Evolutionary conservation across 2,888 invertebrate species (phyloP).

Genomic region (Spilarctia lutea): DNA sequence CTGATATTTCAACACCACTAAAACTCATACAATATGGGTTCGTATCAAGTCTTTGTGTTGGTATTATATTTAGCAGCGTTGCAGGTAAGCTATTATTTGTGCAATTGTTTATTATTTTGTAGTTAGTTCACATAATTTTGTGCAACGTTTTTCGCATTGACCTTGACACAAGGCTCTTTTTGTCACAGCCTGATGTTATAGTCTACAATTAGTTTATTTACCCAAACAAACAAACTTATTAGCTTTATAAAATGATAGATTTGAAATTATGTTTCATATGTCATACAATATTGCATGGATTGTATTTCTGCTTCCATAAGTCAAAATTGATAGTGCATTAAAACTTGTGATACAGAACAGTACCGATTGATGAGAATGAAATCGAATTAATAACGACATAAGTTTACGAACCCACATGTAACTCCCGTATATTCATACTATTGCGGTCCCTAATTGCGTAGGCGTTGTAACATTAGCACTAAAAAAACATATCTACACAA

Average conservation of each 20-base stretch:
- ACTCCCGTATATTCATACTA: not conserved
- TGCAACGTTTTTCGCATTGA: no score
- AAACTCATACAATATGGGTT: conserved; percentile 61
- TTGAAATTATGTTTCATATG: no score
- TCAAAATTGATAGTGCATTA: not conserved
- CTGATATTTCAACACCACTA: conserved; percentile 36
- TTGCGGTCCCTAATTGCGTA: not conserved
- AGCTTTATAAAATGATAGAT: no score
- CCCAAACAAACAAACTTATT: no score
- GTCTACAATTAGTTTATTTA: no score
- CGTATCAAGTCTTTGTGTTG: conserved; percentile 52
- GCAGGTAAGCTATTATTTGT: conserved; percentile 60
- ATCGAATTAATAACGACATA: no score
- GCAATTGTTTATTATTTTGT: not conserved
- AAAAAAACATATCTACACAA: no score
- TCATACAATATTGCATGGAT: no score
- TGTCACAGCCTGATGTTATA: no score
- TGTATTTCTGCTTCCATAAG: no score
- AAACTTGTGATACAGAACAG: not conserved
- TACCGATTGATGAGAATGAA: not conserved
- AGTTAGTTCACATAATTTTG: not conserved
- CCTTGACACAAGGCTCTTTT: no score
- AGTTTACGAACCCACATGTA: no score
- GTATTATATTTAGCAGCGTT: conserved; percentile 56
- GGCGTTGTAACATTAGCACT: not conserved